Base-by-base conservation (phyloP, 37 sponge, comb jelly and placozoan genomes). In the Cladorhizidae sp. region DNA sequence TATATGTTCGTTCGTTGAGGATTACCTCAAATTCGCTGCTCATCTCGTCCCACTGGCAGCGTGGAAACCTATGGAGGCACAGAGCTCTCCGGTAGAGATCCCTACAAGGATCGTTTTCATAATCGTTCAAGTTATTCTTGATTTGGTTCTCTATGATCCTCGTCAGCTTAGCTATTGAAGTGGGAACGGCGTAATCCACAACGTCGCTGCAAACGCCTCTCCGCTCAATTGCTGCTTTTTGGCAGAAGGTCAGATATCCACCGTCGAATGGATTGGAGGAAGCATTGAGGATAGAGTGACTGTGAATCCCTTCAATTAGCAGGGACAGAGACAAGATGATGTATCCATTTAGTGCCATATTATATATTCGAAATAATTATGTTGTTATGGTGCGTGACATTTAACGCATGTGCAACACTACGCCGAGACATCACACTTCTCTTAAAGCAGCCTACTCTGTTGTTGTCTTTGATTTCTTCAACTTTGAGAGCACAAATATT, bases 21-120 rank as follows among this genome's bases (percentile, higher is more conserved):
- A 65, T 32, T 9, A 65, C 67, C 36, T 65, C 67, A 32, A 32
- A 32, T 5, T 65, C 2, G 67, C 26, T n/a, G 14, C 56, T 49
- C 54, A 57, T 14, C 74, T 5, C 57, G 29, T 25, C 14, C 28
- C 20, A 5, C 15, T 42, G 26, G 23, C 80, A 79, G 3, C 70
- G 54, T 8, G 80, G 80, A 57, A 79, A 79, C 31, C 80, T 49
- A n/a, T 50, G 55, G 12, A 38, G 38, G 14, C 80, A 79, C 36
- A 55, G 7, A 26, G 0, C 8, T 38, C 41, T 40, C 28, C 45
- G 3, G 3, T 39, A 23, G 39, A 1, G 36, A 17, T 29, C 36
- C 11, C 2, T 32, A 31, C 28, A 59, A 17, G 6, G 17, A 6
- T 14, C 33, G 3, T 15, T 18, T 3, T 31, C 36, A 32, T 31